These are phyloP conservation scores for Melieria picta DNA, from an alignment of 2,888 invertebrate genomes.

Conservation along the genomic window DNA sequence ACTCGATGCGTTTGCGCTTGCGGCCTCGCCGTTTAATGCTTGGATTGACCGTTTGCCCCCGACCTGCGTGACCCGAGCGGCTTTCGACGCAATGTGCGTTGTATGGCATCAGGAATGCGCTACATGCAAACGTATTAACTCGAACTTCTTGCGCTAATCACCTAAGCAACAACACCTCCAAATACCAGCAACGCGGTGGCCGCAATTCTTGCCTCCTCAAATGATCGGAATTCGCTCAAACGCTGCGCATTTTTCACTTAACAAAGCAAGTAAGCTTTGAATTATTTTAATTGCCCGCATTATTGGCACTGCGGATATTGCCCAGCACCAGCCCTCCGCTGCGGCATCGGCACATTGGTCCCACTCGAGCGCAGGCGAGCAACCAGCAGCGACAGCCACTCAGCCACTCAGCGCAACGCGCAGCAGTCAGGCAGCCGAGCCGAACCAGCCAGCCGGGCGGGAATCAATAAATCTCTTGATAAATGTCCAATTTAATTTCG, in stretches of 20 bases:
- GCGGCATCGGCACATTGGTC: too few species aligned
- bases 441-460: conserved; percentile 25
- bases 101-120: neutral
- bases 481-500: conserved; percentile 63
- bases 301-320: conserved; percentile 13
- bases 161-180: neutral
- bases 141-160: conserved; percentile 8
- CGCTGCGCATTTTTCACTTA: neutral
- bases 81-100: neutral
- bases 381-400: too few species aligned
- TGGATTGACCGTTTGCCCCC: too few species aligned
- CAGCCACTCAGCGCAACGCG: neutral
- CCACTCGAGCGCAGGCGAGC: neutral
- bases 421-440: neutral
- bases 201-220: neutral
- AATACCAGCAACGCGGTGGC: neutral
- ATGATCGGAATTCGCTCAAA: conserved; percentile 9
- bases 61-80: too few species aligned
- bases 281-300: conserved; percentile 36
- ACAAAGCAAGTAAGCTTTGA: conserved; percentile 20
- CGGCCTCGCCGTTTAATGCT: too few species aligned
- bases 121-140: conserved; percentile 5
- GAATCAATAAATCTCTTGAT: conserved; percentile 62
- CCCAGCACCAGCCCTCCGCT: neutral
- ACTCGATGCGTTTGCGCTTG: too few species aligned